A percentile compares a stretch with the other conserved stretches of the same genome.
Evolutionary conservation across 2,113 vertebrate species (phyloP).

Genomic region (Odontesthes bonariensis): DNA sequence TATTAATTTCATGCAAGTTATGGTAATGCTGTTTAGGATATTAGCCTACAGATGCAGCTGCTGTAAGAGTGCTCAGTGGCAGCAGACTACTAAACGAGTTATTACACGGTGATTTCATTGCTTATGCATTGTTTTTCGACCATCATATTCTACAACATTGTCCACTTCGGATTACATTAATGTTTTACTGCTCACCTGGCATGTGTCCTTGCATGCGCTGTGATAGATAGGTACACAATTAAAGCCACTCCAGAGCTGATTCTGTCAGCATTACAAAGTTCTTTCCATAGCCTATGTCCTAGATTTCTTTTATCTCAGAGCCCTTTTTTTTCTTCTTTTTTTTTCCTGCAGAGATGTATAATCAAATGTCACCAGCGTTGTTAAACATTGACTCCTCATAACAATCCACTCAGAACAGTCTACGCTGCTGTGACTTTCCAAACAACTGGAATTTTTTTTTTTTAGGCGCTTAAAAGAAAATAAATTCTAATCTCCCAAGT

Average conservation of each 20-base stretch:
- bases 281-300: not conserved
- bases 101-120: not conserved
- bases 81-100: not conserved
- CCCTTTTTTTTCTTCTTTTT: too few relatives aligned
- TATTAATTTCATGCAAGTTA: too few relatives aligned
- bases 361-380: slow-evolving; percentile 2
- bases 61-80: not conserved
- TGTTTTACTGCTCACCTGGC: not conserved
- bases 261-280: slow-evolving; percentile 21
- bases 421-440: not conserved
- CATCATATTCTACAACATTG: not conserved
- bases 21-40: not conserved
- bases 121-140: too few relatives aligned
- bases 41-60: not conserved
- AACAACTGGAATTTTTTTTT: not conserved
- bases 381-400: slow-evolving; percentile 42
- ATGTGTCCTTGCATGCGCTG: not conserved
- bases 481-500: not conserved
- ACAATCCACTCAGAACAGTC: not conserved
- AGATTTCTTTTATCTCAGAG: slow-evolving; percentile 13
- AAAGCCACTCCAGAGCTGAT: not conserved
- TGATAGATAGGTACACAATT: not conserved
- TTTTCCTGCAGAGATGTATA: not conserved
- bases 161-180: not conserved
- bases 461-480: not conserved